Evolutionary conservation across 1,140 invertebrate genomes (phyloP).

Genomic region (Lucilia sericata): DNA sequence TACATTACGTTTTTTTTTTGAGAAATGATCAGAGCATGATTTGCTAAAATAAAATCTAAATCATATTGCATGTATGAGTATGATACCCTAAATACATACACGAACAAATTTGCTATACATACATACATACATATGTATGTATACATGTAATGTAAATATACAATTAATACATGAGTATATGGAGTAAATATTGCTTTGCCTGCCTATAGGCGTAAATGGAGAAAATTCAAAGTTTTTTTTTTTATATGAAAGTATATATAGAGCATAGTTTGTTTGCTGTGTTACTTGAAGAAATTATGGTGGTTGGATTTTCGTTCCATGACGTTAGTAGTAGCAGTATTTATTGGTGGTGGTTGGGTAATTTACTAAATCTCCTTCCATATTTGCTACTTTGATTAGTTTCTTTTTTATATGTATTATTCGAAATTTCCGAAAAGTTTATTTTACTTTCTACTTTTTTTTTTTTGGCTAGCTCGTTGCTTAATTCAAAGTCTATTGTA

Average conservation of each 20-base stretch:
- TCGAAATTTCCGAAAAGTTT: neutral
- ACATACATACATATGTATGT: neutral
- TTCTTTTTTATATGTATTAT: neutral
- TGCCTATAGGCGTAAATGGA: conserved; percentile 18
- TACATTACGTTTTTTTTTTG: conserved; percentile 17
- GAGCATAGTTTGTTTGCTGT: neutral
- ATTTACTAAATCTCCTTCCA: neutral
- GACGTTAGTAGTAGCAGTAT: neutral
- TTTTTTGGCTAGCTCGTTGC: no score
- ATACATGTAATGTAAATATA: neutral
- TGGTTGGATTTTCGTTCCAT: neutral
- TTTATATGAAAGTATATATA: neutral
- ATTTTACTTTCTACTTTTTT: neutral
- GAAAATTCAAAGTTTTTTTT: neutral
- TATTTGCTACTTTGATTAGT: conserved; percentile 26
- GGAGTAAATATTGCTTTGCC: neutral
- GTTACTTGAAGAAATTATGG: neutral
- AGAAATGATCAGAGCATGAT: conserved; percentile 35
- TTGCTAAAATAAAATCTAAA: conserved; percentile 35
- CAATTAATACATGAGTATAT: neutral
- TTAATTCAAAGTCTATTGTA: neutral
- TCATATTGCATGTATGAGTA: conserved; percentile 18
- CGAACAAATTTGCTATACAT: neutral
- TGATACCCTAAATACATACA: neutral
- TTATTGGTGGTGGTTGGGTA: neutral